These are phyloP conservation scores for Galbula dea DNA, from an alignment of 2,113 vertebrate genomes.

Conservation along the genomic window DNA sequence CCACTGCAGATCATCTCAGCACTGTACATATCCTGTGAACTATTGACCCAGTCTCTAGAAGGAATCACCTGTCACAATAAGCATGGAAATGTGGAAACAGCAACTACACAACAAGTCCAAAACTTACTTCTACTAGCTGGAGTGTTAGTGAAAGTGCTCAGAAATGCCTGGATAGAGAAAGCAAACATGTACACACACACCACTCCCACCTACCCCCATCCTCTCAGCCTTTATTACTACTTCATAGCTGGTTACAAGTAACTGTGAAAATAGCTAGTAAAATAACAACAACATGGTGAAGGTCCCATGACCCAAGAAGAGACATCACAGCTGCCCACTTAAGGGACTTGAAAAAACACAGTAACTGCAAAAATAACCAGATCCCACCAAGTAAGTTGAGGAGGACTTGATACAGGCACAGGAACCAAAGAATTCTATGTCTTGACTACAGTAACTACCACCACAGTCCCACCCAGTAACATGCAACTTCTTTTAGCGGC, in stretches of 20 bases:
- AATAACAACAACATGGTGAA: not conserved
- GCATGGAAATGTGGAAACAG: not conserved
- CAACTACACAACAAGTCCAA: not conserved
- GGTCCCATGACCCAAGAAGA: not conserved
- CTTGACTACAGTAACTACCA: not conserved
- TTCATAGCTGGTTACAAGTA: not conserved
- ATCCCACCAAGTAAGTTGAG: not conserved
- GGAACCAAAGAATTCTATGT: fast-evolving
- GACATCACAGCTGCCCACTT: too few species aligned
- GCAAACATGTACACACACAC: not conserved
- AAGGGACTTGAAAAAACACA: not conserved
- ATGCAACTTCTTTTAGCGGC: not conserved
- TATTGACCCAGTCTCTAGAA: not conserved
- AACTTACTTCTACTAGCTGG: not conserved
- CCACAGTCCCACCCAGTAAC: not conserved
- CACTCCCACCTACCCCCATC: too few species aligned
- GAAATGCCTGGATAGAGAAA: not conserved
- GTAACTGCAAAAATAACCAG: not conserved
- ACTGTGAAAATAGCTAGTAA: not conserved
- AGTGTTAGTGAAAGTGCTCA: not conserved
- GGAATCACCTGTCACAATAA: not conserved
- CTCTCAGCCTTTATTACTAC: not conserved
- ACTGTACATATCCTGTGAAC: not conserved
- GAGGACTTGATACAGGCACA: fast-evolving
- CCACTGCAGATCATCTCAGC: not conserved